Evolutionary conservation across 1,140 invertebrate species (phyloP).

Genomic region (Cecropterus lyciades): DNA sequence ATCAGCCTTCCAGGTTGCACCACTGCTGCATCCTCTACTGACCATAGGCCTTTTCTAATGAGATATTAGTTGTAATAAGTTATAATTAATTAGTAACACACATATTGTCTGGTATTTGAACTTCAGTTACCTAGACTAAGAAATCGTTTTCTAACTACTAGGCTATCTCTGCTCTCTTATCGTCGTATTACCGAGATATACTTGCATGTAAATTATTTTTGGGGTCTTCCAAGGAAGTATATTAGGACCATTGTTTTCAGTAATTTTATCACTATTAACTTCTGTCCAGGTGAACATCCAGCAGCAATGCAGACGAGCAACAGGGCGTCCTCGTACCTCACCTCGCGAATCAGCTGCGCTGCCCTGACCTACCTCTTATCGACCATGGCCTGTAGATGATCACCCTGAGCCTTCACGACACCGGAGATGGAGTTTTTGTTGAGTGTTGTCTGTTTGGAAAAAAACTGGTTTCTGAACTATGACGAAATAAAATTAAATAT

Average conservation of each 20-base stretch:
- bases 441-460: not conserved
- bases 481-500: not conserved
- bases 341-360: conserved; percentile 73
- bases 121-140: too few species aligned
- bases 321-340: conserved; percentile 75
- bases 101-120: too few species aligned
- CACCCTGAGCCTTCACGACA: conserved; percentile 39
- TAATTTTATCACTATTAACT: not conserved
- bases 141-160: too few species aligned
- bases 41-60: too few species aligned
- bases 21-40: too few species aligned
- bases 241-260: not conserved
- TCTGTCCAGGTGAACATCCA: conserved; percentile 88
- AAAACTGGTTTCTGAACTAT: not conserved
- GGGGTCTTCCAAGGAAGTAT: not conserved
- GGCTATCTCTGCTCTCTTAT: too few species aligned
- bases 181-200: too few species aligned
- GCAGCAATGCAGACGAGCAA: conserved; percentile 91
- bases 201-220: too few species aligned
- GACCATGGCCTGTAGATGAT: conserved; percentile 79
- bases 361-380: conserved; percentile 76
- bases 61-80: too few species aligned
- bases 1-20: too few species aligned
- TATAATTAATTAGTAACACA: too few species aligned
- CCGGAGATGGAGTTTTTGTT: conserved; percentile 37